Percentiles rank a stretch among this genome's conserved stretches.
Evolutionary conservation across 2,888 invertebrate species (phyloP).

Genomic region (Metopia argyrocephala): DNA sequence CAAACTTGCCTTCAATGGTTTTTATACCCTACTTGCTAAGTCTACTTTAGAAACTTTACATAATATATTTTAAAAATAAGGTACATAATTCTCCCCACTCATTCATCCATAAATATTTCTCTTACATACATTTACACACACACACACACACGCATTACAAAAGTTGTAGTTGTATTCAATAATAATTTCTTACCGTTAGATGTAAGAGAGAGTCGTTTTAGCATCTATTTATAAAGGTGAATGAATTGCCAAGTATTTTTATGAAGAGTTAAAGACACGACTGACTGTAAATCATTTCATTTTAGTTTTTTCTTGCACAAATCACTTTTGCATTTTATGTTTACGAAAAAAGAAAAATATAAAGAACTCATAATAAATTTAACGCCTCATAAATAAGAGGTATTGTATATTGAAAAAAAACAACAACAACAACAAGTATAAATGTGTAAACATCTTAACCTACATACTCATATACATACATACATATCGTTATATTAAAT

Average conservation of each 20-base stretch:
- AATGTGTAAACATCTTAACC: not conserved
- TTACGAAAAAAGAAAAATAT: no score
- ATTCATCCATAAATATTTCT: no score
- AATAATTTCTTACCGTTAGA: not conserved
- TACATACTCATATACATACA: not conserved
- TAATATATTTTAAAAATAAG: no score
- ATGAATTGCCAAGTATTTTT: slow-evolving; percentile 46
- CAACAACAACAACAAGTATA: slow-evolving; percentile 1
- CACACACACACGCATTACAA: not conserved
- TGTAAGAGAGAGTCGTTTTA: not conserved
- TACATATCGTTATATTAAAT: not conserved
- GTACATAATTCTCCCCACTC: no score
- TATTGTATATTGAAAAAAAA: not conserved
- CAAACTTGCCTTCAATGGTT: no score
- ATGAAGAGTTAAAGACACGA: not conserved
- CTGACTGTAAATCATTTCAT: not conserved
- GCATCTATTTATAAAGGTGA: slow-evolving; percentile 26
- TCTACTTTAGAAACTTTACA: no score
- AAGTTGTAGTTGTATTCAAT: not conserved
- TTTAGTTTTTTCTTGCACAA: not conserved
- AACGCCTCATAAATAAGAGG: slow-evolving; percentile 9
- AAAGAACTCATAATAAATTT: no score
- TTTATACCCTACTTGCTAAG: no score
- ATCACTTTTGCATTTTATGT: not conserved
- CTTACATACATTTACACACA: no score